phyloP scores from a whole-genome alignment of 2,113 vertebrate genomes.

The Atractosteus spatula region DNA sequence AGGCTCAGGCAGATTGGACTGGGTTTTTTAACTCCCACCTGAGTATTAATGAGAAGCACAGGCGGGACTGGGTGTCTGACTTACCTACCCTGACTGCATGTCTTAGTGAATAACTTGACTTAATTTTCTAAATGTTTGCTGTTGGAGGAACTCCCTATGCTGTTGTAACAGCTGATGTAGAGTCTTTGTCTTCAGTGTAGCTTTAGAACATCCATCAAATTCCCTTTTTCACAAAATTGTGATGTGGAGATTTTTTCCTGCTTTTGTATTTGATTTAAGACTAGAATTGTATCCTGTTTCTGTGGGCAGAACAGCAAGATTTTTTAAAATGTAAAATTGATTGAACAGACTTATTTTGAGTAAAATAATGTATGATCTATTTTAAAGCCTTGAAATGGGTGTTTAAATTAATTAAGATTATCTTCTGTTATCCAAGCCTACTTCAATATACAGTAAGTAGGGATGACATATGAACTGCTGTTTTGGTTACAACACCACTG shows the following conservation, averaged over 20 bases:
- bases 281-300: not conserved
- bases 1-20: conserved; percentile 9
- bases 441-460: too few relatives aligned
- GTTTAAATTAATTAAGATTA: too few relatives aligned
- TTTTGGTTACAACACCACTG: too few relatives aligned
- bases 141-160: not conserved
- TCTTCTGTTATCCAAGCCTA: too few relatives aligned
- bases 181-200: conserved; percentile 7
- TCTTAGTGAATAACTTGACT: conserved; percentile 7
- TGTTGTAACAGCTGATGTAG: not conserved
- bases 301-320: too few relatives aligned
- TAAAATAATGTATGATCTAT: too few relatives aligned
- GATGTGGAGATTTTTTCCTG: not conserved
- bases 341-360: too few relatives aligned
- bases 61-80: conserved; percentile 24
- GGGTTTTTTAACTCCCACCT: conserved; percentile 25
- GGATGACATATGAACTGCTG: too few relatives aligned
- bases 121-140: not conserved
- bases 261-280: conserved; percentile 9
- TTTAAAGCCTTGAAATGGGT: too few relatives aligned
- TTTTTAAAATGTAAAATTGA: too few relatives aligned
- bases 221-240: not conserved
- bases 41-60: conserved; percentile 41
- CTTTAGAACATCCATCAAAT: not conserved
- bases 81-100: conserved; percentile 14